Evolutionary conservation across 2,888 invertebrate species (phyloP), one percentile per base, ranked within the genome.

Genomic region (Drosophila atripex): DNA sequence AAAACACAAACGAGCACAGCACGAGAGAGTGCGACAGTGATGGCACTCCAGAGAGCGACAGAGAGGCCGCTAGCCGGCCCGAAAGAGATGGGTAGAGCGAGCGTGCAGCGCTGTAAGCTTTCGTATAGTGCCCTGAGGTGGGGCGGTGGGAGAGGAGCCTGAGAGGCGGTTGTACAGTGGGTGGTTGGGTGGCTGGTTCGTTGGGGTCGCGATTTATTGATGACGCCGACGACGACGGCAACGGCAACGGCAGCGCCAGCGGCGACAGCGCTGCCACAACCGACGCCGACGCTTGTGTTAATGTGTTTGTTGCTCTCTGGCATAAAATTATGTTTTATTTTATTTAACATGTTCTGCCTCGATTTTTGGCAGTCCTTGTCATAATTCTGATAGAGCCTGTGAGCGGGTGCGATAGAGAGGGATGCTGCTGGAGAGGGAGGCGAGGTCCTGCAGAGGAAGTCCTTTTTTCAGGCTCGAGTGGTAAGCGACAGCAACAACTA

Each of bases 311-410:
- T 86, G 78, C 85, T 77, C 60, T 68, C 73, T 76, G 75, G 74
- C 87, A 88, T 86, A 73, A 78, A 84, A 83, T 86, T 82, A 89
- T 89, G 89, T 88, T 86, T 88, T 88, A 85, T 86, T 84, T 86
- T 88, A 83, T 84, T 84, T 78, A 86, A 86, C 89, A 83, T 88
- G 86, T 45, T 47, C 41, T 66, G 53, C 55, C 47, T 70, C 78
- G 72, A 80, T 80, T 76, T 85, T 88, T 72, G 84, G 80, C 74
- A 74, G 77, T 77, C 73, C 87, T 75, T 88, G 86, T 83, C 85
- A 85, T 88, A 87, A 80, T 88, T 88, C 75, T 64, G 57, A 76
- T 79, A 72, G 43, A 60, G 18, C 16, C 32, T 1, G n/a, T 50
- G 68, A 55, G 60, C 16, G 84, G 59, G 60, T 68, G 55, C 64